Base-by-base conservation (phyloP, 2,797 vertebrate genomes). In the Triplophysa yarkandensis region DNA sequence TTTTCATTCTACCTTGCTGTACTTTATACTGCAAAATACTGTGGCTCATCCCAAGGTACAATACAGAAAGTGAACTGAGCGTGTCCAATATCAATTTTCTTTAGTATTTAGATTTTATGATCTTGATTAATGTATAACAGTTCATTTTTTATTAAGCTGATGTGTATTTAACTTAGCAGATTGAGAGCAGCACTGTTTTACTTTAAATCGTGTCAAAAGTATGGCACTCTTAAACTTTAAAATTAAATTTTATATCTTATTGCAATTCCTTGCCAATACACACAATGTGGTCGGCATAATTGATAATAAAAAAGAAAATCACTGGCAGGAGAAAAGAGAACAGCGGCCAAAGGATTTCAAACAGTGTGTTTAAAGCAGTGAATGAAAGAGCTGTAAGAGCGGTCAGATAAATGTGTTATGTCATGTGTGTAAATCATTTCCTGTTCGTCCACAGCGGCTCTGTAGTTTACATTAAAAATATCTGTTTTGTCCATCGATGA, bases 191-290 rank as follows among this genome's bases (percentile, higher is more conserved):
- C 36, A 39, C 8, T 39, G 36, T 39, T 39, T 39, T 2, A 9
- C 36, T 39, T 13, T 39, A 23, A 10, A 52, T 23, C 1, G 11
- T 21, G 48, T 52, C 48, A 52, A 73, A 57, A 28, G 25, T 30
- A 55, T 57, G 62, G 48, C 30, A 73, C 72, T 72, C n/a, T n/a
- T n/a, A n/a, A n/a, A n/a, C n/a, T n/a, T n/a, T n/a, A n/a, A 64
- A 64, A 36, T 66, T 34, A 76, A 70, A 74, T 57, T 67, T 16
- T 61, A 62, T 48, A 57, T 58, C 39, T 68, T 72, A 76, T 72
- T 54, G 57, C 46, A 17, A 61, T 69, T 71, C 72, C 48, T 46
- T 65, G 58, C 73, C 80, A 76, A 50, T 39, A 69, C 28, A 71
- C 43, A 73, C 50, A 74, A 32, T 61, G 60, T 43, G 58, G 58